Base-by-base conservation (phyloP, 2,113 vertebrate species). In the Myodes glareolus region DNA sequence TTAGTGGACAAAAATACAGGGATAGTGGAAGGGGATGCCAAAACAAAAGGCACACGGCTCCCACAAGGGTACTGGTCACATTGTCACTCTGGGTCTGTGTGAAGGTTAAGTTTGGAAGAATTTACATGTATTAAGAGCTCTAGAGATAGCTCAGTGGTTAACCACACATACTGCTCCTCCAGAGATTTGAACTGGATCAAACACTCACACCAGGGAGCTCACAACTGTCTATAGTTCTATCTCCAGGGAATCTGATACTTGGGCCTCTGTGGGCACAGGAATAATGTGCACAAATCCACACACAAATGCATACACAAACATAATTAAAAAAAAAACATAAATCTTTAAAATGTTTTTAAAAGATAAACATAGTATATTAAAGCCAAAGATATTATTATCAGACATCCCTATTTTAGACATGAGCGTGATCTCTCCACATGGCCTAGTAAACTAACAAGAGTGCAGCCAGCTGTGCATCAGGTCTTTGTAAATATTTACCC, bases 401-500 rank as follows among this genome's bases (percentile, higher is more conserved):
- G 65, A 47, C 21, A 42, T 89, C 82, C 31, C 45, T 47, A 50
- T 68, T 87, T 80, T 13, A 91, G 72, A 82, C 76, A 8, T 12
- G 31, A 61, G 52, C n/a, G 27, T 65, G 85, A 65, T 85, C 76
- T 72, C 25, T 95, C 65, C 29, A 76, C 1, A 4, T 16, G 80
- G 19, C 67, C 52, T 55, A 47, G 23, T 68, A 90, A 90, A 73
- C 72, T 87, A 78, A 94, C 42, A 95, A 95, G 45, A 80, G 68
- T 17, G 31, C 85, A 97, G 86, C 94, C 85, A 97, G 86, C 94
- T 93, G 96, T 80, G 36, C 31, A 61, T 12, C 61, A 33, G n/a
- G 67, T 91, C 80, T 75, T 39, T 72, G 82, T 96, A 94, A 96
- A 96, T 91, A 94, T 96, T 97, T 96, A 85, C 45, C 95, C 92